Conservation (phyloP, 1,140 invertebrate genomes). For the Drosophila nigrodunni region DNA sequence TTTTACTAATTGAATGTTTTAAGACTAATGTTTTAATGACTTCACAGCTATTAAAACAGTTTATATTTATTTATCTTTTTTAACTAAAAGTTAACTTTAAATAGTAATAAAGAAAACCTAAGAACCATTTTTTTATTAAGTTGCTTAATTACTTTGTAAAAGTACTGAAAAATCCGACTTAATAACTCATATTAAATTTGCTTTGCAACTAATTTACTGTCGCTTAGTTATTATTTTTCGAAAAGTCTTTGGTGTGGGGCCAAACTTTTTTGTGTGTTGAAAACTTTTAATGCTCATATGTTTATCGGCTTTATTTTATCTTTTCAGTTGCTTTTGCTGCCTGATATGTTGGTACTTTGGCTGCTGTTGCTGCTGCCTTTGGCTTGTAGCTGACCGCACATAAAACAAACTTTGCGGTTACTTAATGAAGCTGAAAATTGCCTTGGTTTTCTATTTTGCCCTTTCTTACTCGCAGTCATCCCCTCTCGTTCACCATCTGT, state of each 20-base stretch:
- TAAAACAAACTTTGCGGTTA: constrained; percentile 75
- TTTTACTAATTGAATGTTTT: constrained; percentile 5
- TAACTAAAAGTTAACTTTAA: too few species aligned
- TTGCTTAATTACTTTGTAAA: constrained; percentile 5
- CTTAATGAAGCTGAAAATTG: constrained; percentile 76
- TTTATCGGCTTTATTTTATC: constrained; percentile 47
- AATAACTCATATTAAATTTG: constrained; percentile 19
- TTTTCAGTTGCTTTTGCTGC: constrained; percentile 19
- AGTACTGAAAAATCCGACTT: background rate
- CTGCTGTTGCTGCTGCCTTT: constrained; percentile 14
- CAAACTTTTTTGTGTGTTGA: constrained; percentile 20
- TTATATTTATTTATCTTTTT: too few species aligned
- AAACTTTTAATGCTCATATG: constrained; percentile 42
- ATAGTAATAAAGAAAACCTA: background rate
- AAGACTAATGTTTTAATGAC: background rate
- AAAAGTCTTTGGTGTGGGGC: background rate
- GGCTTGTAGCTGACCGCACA: constrained; percentile 58
- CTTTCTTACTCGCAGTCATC: constrained; percentile 19
- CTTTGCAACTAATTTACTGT: constrained; percentile 30
- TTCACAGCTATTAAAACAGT: too few species aligned
- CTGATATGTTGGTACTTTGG: background rate
- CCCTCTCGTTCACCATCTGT: background rate
- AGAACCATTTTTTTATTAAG: background rate
- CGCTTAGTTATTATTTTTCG: constrained; percentile 29
- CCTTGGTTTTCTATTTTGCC: constrained; percentile 62